Percentiles rank a stretch among this genome's conserved stretches.
phyloP scores from a whole-genome alignment of 1,140 invertebrate genomes.

The Caenorhabditis inopinata region DNA sequence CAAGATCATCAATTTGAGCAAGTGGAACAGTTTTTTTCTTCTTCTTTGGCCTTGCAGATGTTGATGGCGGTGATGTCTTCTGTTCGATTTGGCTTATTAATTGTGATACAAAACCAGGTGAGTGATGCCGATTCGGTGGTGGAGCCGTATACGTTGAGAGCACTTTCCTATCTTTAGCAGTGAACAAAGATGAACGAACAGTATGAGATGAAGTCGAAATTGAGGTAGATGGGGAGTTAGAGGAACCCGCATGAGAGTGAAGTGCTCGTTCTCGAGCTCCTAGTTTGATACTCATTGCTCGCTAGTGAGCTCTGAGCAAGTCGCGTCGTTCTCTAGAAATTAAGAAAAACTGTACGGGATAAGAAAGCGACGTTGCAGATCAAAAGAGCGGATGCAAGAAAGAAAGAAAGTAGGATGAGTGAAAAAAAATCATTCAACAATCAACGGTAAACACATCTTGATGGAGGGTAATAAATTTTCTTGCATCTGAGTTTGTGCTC shows the following conservation, averaged over 20 bases:
- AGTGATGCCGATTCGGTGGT: neutral
- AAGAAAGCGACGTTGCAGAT: too few species aligned
- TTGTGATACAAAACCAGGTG: neutral
- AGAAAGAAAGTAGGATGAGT: neutral
- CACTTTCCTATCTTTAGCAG: slow-evolving; percentile 6
- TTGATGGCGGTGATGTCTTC: neutral
- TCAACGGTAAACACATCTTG: slow-evolving; percentile 9
- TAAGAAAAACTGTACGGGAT: too few species aligned
- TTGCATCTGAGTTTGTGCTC: neutral
- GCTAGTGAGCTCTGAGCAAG: neutral
- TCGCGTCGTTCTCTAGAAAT: slow-evolving; percentile 25
- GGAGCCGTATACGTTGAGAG: slow-evolving; percentile 2
- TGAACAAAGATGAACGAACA: neutral
- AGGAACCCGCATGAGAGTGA: neutral
- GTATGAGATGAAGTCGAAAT: neutral
- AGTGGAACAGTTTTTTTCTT: slow-evolving; percentile 15
- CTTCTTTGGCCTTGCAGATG: neutral
- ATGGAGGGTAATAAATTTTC: slow-evolving; percentile 24
- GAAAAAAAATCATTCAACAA: neutral
- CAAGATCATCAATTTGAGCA: slow-evolving; percentile 5
- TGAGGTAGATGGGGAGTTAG: neutral
- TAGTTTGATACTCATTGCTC: slow-evolving; percentile 27
- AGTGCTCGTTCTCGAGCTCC: slow-evolving; percentile 18
- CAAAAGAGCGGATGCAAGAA: neutral
- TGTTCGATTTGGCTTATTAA: slow-evolving; percentile 17